Evolutionary conservation across 2,888 invertebrate genomes (phyloP), one percentile per base, ranked within the genome.

Genomic region (Ligdia adustata): DNA sequence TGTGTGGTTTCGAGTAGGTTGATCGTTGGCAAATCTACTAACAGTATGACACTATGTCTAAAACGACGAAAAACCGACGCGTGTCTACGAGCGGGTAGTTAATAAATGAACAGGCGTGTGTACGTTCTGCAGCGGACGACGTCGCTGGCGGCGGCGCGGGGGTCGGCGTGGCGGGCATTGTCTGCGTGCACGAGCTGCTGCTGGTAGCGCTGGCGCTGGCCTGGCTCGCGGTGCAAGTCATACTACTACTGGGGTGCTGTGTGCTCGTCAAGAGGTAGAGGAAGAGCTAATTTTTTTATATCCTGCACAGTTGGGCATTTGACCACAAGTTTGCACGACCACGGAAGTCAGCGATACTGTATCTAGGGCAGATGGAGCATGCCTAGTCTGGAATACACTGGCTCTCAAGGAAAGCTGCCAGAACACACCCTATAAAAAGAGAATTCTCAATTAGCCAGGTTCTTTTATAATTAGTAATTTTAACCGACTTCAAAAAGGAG

Each of bases 171-270:
- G 62, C 7, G 57, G 52, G 81, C 0, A 61, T 91, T 64, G 90
- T 93, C 50, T 94, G 94, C 73, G 84, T 94, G 13, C 93, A 94
- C 64, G 92, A 93, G 63, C 83, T 92, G 27, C 75, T 95, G 35
- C 84, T 94, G 15, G 91, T 95, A 50, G 93, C 94, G 12, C 75
- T 94, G 2, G 84, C 92, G 26, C 90, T 94, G 37, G 90, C 92
- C 41, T 93, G 93, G 93, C 83, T 92, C 22, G 90, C 92, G 2
- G 87, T 92, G 24, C 92, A 92, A 62, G 77, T 92, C 38, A 50
- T 91, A 24, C 71, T 92, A 24, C 78, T 92, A 24, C 75, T 90
- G 3, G 91, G 91, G 6, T 92, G 92, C 71, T 86, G 92, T 50
- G 74, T 91, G 12, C 85, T 92, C 2, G 88, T 92, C 26, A 90